Percentiles rank a stretch among this genome's conserved stretches.
Evolutionary conservation across 2,113 vertebrate genomes (phyloP).

Genomic region (Siniperca chuatsi): DNA sequence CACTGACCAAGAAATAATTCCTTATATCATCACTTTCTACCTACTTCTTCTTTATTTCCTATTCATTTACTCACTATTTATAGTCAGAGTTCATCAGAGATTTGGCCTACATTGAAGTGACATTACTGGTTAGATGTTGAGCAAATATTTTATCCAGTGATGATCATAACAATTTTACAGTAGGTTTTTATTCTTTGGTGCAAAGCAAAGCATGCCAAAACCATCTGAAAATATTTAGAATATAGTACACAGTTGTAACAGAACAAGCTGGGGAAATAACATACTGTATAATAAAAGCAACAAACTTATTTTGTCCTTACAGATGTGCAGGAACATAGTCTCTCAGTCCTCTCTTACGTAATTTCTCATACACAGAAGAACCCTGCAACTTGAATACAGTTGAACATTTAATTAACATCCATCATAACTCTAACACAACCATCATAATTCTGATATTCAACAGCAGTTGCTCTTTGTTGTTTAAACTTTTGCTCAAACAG

Average conservation of each 20-base stretch:
- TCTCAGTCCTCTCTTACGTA: background rate
- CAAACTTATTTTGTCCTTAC: background rate
- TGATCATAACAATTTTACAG: background rate
- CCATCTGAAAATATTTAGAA: background rate
- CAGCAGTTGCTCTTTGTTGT: background rate
- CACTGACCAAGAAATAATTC: background rate
- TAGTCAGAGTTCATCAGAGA: background rate
- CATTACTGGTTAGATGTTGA: background rate
- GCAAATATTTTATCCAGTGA: background rate
- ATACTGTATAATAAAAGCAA: background rate
- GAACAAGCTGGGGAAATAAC: no score
- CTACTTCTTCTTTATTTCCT: background rate
- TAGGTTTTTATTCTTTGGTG: background rate
- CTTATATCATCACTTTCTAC: background rate
- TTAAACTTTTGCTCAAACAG: background rate
- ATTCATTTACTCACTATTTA: background rate
- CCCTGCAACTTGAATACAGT: background rate
- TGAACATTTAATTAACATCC: background rate
- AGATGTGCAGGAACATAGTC: background rate
- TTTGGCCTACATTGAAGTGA: background rate
- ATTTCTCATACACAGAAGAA: background rate
- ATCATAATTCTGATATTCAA: background rate
- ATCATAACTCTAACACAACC: background rate
- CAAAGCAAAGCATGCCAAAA: background rate
- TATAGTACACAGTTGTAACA: background rate